phyloP scores from a whole-genome alignment of 2,888 invertebrate species.

The Drosophila phalerata region DNA sequence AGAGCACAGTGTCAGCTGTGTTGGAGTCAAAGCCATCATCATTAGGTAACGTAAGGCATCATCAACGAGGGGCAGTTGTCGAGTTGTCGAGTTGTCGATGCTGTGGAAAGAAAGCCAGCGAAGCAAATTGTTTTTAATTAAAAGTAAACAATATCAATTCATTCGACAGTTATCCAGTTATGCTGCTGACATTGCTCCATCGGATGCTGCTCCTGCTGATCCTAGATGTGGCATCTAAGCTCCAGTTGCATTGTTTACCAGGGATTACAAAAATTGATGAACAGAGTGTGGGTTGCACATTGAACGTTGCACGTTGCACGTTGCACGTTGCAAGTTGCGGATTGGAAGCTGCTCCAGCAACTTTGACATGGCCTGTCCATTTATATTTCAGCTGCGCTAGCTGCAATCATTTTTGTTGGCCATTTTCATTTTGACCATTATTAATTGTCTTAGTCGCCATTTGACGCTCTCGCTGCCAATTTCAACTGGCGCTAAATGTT shows the following conservation, averaged over 20 bases:
- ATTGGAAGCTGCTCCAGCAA: constrained; percentile 19
- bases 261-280: constrained; percentile 60
- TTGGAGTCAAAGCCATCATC: constrained; percentile 27
- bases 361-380: constrained; percentile 52
- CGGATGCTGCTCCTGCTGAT: constrained; percentile 13
- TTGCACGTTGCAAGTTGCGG: constrained; percentile 1
- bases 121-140: constrained; percentile 81
- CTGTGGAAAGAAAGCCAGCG: constrained; percentile 73
- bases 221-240: constrained; percentile 33
- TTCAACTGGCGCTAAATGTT: constrained; percentile 41
- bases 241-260: constrained; percentile 60
- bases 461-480: constrained; percentile 9
- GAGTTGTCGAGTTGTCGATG: constrained; percentile 44
- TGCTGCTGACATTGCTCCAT: constrained; percentile 64
- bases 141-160: constrained; percentile 81
- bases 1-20: constrained; percentile 28
- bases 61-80: constrained; percentile 11
- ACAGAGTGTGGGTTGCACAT: constrained; percentile 21
- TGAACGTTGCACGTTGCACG: not conserved
- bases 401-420: constrained; percentile 52
- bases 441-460: constrained; percentile 65
- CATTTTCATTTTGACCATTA: constrained; percentile 56
- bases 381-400: constrained; percentile 49
- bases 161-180: constrained; percentile 81
- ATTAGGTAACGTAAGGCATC: constrained; percentile 28